These are phyloP conservation scores for Mamestra configurata DNA, from an alignment of 1,140 invertebrate genomes.

Conservation along the genomic window DNA sequence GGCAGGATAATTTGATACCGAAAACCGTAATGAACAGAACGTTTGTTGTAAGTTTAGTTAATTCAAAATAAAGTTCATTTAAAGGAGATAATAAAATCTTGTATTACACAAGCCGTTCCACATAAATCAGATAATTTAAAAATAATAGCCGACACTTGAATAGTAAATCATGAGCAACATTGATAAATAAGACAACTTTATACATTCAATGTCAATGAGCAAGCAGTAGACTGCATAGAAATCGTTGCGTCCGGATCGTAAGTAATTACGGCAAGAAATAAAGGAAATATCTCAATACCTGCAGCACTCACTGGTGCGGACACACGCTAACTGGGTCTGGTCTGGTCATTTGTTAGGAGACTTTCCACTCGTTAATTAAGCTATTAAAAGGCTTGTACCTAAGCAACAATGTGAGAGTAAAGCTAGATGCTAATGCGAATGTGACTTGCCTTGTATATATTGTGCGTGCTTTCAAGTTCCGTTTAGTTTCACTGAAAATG, in stretches of 20 bases:
- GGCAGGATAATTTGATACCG: no score
- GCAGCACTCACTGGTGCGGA: slow-evolving; percentile 17
- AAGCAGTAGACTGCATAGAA: slow-evolving; percentile 22
- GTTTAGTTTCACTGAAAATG: slow-evolving; percentile 21
- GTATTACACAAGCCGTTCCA: neutral
- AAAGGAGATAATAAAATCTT: no score
- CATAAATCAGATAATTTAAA: slow-evolving; percentile 18
- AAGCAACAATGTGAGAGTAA: slow-evolving; percentile 37
- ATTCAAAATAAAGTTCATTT: no score
- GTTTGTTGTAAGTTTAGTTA: no score
- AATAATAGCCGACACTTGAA: slow-evolving; percentile 11
- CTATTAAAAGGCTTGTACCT: slow-evolving; percentile 42
- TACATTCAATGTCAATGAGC: slow-evolving; percentile 66
- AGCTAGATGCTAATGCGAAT: slow-evolving; percentile 38
- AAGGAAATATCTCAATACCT: slow-evolving; percentile 51
- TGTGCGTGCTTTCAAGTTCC: neutral
- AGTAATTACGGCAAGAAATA: slow-evolving; percentile 39
- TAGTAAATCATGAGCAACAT: slow-evolving; percentile 11
- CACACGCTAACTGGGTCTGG: slow-evolving; percentile 22
- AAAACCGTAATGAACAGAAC: no score
- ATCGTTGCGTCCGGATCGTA: slow-evolving; percentile 34
- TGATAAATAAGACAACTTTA: slow-evolving; percentile 51
- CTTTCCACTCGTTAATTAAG: slow-evolving; percentile 50
- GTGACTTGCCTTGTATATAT: slow-evolving; percentile 24
- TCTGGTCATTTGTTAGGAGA: slow-evolving; percentile 37